Evolutionary conservation across 2,797 vertebrate genomes (phyloP).

Genomic region (Amblyopsis hoosieri): DNA sequence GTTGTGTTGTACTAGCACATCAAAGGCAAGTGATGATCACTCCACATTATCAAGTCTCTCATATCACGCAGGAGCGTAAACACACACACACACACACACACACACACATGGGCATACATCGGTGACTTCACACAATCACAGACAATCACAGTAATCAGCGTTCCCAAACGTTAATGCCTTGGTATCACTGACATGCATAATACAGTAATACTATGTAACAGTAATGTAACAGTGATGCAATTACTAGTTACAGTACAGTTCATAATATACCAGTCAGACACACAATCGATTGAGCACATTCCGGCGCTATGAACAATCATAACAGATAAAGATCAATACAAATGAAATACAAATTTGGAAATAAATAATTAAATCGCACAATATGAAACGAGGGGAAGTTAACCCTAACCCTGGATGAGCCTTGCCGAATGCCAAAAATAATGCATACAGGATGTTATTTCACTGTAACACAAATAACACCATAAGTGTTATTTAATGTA

Average conservation of each 20-base stretch:
- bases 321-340: background rate
- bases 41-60: slow-evolving; percentile 16
- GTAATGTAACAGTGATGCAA: too few relatives aligned
- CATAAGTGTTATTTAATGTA: slow-evolving; percentile 2
- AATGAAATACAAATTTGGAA: slow-evolving; percentile 24
- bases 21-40: slow-evolving; percentile 12
- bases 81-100: background rate
- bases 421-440: slow-evolving; percentile 22
- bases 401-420: slow-evolving; percentile 33
- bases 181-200: background rate
- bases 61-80: slow-evolving; percentile 10
- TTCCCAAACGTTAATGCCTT: background rate
- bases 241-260: too few relatives aligned
- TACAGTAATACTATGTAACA: background rate
- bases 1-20: slow-evolving; percentile 12
- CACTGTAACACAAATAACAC: background rate
- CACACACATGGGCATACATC: background rate
- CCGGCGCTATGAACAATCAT: too few relatives aligned
- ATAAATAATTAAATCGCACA: slow-evolving; percentile 43
- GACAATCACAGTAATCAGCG: slow-evolving; percentile 19
- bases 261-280: background rate
- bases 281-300: background rate
- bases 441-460: background rate
- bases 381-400: slow-evolving; percentile 46
- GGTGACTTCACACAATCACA: slow-evolving; percentile 16